Base-by-base conservation (phyloP, 2,113 vertebrate genomes). In the Tylochromis polylepis region DNA sequence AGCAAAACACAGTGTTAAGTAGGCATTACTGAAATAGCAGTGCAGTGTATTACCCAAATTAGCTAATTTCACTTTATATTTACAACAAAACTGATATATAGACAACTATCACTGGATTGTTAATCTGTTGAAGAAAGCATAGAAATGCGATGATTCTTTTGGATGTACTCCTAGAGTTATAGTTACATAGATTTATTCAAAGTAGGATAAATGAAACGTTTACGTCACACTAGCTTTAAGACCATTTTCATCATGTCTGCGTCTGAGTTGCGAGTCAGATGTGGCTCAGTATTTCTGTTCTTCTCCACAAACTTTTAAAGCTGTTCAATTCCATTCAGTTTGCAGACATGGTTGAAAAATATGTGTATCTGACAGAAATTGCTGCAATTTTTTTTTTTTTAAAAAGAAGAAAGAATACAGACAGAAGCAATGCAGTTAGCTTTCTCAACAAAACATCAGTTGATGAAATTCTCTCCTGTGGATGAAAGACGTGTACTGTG, bases 181-280 rank as follows among this genome's bases (percentile, higher is more conserved):
- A 70, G n/a, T 57, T 29, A 59, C 9, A n/a, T 49, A 49, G 41
- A 49, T 20, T 75, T 75, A 11, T 29, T 72, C 14, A 27, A 18
- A 24, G 14, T 49, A 29, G 41, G 0, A 22, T 18, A 49, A 75
- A 29, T 49, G 70, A 18, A 75, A 75, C 70, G 29, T 49, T 18
- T 29, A 49, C 6, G 5, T 75, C 65, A 27, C 38, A 11, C 38
- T 27, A 46, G 38, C 67, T 72, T 46, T 46, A 46, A 72, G 8
- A 46, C 38, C n/a, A 0, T 43, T 72, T 72, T 72, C 5, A 46
- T 46, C 8, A 0, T 34, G 1, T 46, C 14, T 46, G 65, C 16
- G 8, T 43, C n/a, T 72, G 38, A 72, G 65, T 72, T 72, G 27
- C 46, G 67, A 72, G 67, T 72, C 41, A 49, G 41, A 72, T 10